Conservation (phyloP, 2,797 vertebrate species). For the Artibeus jamaicensis region DNA sequence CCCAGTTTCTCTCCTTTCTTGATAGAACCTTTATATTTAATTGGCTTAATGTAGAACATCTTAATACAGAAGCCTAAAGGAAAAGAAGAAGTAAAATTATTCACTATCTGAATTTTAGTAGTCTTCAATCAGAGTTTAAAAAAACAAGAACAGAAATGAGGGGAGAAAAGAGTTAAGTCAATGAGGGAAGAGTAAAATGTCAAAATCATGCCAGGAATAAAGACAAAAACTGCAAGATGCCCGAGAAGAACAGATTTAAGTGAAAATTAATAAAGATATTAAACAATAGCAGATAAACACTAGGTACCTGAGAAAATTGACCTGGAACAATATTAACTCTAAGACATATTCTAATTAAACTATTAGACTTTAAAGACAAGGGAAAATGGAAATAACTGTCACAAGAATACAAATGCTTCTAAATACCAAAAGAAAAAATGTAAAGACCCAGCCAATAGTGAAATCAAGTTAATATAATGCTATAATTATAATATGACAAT, state of each 20-base stretch:
- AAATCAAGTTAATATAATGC: neutral
- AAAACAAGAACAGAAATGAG: neutral
- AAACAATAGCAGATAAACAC: neutral
- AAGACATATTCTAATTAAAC: slow-evolving; percentile 6
- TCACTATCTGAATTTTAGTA: neutral
- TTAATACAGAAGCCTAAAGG: slow-evolving; percentile 86
- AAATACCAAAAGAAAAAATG: neutral
- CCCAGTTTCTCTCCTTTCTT: slow-evolving; percentile 83
- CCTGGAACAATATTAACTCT: neutral
- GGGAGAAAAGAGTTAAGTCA: neutral
- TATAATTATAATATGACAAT: neutral
- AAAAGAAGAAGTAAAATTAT: neutral
- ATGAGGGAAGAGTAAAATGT: neutral
- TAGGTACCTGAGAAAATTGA: neutral
- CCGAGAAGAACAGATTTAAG: neutral
- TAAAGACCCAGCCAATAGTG: neutral
- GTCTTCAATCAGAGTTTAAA: neutral
- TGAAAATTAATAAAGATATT: neutral
- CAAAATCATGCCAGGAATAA: neutral
- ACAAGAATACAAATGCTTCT: neutral
- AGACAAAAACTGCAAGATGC: slow-evolving; percentile 16
- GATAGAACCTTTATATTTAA: slow-evolving; percentile 81
- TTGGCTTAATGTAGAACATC: slow-evolving; percentile 87
- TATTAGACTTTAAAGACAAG: neutral
- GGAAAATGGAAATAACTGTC: neutral